Base-by-base conservation (phyloP, 1,140 invertebrate species). In the Conopomorpha cramerella region DNA sequence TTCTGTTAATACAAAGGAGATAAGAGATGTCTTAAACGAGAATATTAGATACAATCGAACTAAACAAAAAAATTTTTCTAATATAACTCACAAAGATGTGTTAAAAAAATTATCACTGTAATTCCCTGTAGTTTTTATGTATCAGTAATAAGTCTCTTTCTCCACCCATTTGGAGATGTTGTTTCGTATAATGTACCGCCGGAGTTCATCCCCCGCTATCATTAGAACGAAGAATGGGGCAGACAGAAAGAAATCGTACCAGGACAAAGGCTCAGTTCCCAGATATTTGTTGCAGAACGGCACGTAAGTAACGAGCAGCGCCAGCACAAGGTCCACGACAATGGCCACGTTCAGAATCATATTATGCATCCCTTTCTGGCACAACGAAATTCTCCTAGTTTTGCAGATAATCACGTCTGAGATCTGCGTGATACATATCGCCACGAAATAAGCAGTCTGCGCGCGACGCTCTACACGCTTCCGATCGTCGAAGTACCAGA, bases 391-490 rank as follows among this genome's bases (percentile, higher is more conserved):
- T 41, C 86, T 76, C 39, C 90, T 77, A 0, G 89, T 93, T 59
- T 93, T 93, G 57, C 88, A 91, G 45, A 92, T 88, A 36, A 93
- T 86, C 26, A 88, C 78, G 72, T 92, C 89, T 11, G 89, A 85
- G 72, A 89, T 84, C 70, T 93, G 90, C 13, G 90, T 89, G 50
- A 89, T 80, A 12, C 92, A 89, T 43, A 92, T 85, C 3, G 87
- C 81, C 3, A 91, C 81, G 51, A 93, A 93, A 59, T 90, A 93
- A 11, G 88, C 86, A 4, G 90, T 89, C 58, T 92, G 89, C 34
- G 89, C 90, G 27, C 87, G 87, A 51, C 82, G 84, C 52, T 92
- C 88, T 13, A 93, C 55, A 27, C 76, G 76, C 60, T 90, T 90
- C 26, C 91, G 79, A 42, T 89, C 83, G 2, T 76, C 29, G 35